phyloP scores from a whole-genome alignment of 2,797 vertebrate species.

The Columba guinea region DNA sequence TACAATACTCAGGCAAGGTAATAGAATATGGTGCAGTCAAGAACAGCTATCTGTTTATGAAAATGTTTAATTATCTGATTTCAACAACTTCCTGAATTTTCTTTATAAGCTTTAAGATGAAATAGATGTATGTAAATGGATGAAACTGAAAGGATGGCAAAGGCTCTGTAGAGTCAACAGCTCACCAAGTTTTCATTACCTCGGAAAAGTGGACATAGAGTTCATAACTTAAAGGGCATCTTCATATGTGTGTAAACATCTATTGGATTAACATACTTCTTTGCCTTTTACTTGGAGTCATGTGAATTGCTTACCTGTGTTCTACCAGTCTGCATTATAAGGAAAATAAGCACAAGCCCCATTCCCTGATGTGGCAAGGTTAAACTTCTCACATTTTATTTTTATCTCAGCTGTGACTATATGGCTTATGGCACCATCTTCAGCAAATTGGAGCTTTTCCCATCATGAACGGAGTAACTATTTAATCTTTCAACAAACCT shows the following conservation, averaged over 20 bases:
- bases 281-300: rapidly evolving
- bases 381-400: background rate
- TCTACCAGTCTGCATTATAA: background rate
- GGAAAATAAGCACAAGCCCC: background rate
- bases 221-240: background rate
- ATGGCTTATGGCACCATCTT: background rate
- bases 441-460: background rate
- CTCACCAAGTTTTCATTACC: background rate
- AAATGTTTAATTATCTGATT: slow-evolving; percentile 7
- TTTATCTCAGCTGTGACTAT: background rate
- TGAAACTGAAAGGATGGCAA: background rate
- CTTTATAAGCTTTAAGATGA: background rate
- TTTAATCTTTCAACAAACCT: slow-evolving; percentile 29
- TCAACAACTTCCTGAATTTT: background rate
- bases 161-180: background rate
- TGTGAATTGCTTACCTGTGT: background rate
- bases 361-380: background rate
- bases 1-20: slow-evolving; percentile 4
- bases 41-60: background rate
- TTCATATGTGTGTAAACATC: background rate
- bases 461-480: background rate
- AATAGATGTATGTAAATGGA: background rate
- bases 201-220: background rate
- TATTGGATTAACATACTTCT: background rate
- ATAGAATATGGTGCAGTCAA: background rate